Evolutionary conservation across 2,113 vertebrate species (phyloP).

Genomic region (Platycercus adscitus): DNA sequence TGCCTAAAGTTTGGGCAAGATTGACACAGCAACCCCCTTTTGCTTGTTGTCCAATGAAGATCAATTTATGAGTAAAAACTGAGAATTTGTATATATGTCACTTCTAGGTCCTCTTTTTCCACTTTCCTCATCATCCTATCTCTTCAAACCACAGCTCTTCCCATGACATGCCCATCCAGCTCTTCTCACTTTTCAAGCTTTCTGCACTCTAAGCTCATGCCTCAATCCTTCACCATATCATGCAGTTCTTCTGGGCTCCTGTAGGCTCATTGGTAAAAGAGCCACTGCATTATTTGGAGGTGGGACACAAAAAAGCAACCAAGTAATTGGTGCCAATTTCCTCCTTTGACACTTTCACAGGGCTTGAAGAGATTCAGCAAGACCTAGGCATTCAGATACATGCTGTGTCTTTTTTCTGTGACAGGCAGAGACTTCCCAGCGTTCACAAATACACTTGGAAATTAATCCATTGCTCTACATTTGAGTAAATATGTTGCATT

Average conservation of each 20-base stretch:
- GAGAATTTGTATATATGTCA: neutral
- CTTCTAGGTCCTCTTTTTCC: neutral
- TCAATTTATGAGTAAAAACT: neutral
- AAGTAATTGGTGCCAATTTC: neutral
- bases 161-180: neutral
- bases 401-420: neutral
- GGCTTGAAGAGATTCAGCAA: neutral
- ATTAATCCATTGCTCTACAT: constrained; percentile 18
- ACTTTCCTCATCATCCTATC: neutral
- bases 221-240: neutral
- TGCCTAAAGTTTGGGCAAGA: neutral
- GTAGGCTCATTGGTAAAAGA: neutral
- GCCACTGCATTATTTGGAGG: neutral
- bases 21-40: neutral
- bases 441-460: constrained; percentile 7
- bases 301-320: neutral
- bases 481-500: constrained; percentile 23
- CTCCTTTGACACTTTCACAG: neutral
- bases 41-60: neutral
- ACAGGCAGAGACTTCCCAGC: neutral
- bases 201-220: neutral
- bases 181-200: neutral
- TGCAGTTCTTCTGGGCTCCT: neutral
- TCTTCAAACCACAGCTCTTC: neutral
- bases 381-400: neutral